Evolutionary conservation across 2,888 invertebrate genomes (phyloP).

Genomic region (Papilio demoleus): DNA sequence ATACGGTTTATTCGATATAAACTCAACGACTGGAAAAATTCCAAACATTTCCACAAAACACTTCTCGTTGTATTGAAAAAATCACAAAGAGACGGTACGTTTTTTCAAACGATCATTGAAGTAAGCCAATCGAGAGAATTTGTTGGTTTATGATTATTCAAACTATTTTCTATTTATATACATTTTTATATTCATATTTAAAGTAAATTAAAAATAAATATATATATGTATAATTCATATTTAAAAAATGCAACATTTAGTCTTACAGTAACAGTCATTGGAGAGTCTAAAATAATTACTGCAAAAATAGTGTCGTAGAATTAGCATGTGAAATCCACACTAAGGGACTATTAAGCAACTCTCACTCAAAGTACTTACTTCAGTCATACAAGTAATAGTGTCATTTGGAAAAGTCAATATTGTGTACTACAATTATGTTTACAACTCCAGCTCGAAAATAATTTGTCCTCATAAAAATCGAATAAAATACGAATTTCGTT

Average conservation of each 20-base stretch:
- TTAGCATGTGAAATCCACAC: no score
- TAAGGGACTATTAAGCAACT: no score
- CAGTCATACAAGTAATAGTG: no score
- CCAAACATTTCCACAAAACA: constrained; percentile 19
- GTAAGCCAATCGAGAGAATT: constrained; percentile 13
- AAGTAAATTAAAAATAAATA: no score
- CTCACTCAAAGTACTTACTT: no score
- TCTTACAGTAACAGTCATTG: neutral
- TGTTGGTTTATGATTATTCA: constrained; percentile 11
- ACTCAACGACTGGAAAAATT: constrained; percentile 20
- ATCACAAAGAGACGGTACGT: neutral
- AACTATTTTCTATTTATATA: neutral
- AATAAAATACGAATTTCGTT: constrained; percentile 11
- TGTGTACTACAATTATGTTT: no score
- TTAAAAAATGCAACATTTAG: no score
- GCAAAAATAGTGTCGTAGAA: neutral
- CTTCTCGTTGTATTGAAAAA: neutral
- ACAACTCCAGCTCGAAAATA: neutral
- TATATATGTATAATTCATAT: no score
- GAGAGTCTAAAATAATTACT: neutral
- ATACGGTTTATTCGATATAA: constrained; percentile 3
- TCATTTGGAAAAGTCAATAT: no score
- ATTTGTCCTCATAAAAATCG: constrained; percentile 4
- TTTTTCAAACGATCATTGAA: constrained; percentile 14
- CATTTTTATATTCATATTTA: no score